These are phyloP conservation scores for Cheilosia soror DNA, from an alignment of 2,888 invertebrate species.

Conservation along the genomic window DNA sequence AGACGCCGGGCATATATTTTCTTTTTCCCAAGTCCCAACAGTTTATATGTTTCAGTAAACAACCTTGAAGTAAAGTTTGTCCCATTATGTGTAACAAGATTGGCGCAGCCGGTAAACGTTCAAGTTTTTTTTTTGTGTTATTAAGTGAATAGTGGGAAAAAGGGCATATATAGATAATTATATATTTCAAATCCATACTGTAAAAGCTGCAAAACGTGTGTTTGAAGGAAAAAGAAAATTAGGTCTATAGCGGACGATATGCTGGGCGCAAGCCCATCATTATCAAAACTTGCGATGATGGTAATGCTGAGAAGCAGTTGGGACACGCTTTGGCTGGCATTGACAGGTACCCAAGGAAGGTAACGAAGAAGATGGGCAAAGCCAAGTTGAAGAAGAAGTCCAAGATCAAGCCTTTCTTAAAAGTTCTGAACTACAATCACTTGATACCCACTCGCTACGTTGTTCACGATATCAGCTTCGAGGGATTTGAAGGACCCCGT, in stretches of 20 bases:
- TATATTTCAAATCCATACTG: too few relatives aligned
- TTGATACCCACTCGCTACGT: constrained; percentile 97
- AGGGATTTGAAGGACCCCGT: constrained; percentile 98
- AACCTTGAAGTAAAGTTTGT: too few relatives aligned
- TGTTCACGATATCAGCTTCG: constrained; percentile 95
- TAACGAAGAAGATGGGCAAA: constrained; percentile 97
- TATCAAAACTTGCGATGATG: constrained; percentile 98
- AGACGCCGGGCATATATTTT: too few relatives aligned
- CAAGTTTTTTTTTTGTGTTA: too few relatives aligned
- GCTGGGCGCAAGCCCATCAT: constrained; percentile 99
- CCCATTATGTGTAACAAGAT: too few relatives aligned
- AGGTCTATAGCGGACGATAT: constrained; percentile 98
- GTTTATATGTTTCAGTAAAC: too few relatives aligned
- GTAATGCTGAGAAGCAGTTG: constrained; percentile 97
- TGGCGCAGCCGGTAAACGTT: too few relatives aligned
- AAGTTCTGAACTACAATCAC: constrained; percentile 95
- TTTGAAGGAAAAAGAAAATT: too few relatives aligned
- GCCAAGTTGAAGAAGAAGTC: constrained; percentile 97
- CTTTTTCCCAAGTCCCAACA: too few relatives aligned
- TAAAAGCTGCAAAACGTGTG: too few relatives aligned
- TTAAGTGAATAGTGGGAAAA: too few relatives aligned
- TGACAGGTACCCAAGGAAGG: constrained; percentile 98
- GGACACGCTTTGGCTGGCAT: constrained; percentile 99
- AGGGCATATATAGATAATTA: too few relatives aligned
- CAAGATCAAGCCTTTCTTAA: constrained; percentile 98